Evolutionary conservation across 1,140 invertebrate genomes (phyloP).

Genomic region (Pantala flavescens): DNA sequence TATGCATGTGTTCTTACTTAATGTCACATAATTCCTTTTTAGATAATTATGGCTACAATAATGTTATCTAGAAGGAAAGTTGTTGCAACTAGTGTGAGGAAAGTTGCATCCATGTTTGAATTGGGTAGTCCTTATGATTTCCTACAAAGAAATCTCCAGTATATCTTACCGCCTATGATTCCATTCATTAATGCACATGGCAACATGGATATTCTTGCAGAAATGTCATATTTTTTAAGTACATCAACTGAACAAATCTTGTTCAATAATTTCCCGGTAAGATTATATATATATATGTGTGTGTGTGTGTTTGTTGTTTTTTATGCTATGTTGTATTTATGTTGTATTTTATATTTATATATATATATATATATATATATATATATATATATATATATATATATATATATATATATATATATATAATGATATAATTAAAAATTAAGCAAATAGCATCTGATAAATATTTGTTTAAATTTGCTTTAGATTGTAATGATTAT

Average conservation of each 20-base stretch:
- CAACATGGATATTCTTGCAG: neutral
- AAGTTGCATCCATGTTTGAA: neutral
- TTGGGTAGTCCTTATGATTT: neutral
- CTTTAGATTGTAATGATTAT: constrained; percentile 16
- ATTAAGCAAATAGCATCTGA: too few species aligned
- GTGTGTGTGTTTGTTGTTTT: too few species aligned
- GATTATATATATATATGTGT: neutral
- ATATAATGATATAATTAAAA: too few species aligned
- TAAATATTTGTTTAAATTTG: neutral
- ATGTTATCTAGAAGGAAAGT: neutral
- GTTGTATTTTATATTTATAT: too few species aligned
- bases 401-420: too few species aligned
- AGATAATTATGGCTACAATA: neutral
- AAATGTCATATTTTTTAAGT: neutral
- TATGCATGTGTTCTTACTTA: neutral
- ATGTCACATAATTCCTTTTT: neutral
- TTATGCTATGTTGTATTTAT: too few species aligned
- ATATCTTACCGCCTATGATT: neutral
- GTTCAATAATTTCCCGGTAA: neutral
- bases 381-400: too few species aligned
- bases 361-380: too few species aligned
- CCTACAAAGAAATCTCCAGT: neutral
- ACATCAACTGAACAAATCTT: neutral
- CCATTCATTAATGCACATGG: neutral
- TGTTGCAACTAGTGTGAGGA: neutral